Evolutionary conservation across 2,888 invertebrate species (phyloP).

Genomic region (Drosophila nigricruria): DNA sequence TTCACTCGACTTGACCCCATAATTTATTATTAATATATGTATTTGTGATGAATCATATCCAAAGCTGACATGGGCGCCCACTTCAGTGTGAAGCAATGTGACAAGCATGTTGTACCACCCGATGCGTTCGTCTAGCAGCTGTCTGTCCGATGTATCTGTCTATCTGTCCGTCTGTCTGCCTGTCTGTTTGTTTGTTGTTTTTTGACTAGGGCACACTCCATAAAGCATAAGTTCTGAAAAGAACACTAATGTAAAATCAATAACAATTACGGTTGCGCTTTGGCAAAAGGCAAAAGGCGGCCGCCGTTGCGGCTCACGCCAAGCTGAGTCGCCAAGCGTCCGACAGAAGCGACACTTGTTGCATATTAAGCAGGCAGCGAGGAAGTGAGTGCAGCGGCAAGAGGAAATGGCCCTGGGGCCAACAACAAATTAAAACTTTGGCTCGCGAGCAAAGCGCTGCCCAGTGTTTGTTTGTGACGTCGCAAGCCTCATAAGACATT

Average conservation of each 20-base stretch:
- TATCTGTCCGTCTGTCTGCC: background rate
- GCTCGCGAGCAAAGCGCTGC: slow-evolving; percentile 59
- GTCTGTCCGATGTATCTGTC: too few relatives aligned
- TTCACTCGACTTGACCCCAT: background rate
- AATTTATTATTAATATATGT: slow-evolving; percentile 5
- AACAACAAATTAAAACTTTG: slow-evolving; percentile 41
- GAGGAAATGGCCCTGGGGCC: slow-evolving; percentile 3
- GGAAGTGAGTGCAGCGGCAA: slow-evolving; percentile 47
- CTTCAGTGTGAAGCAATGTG: slow-evolving; percentile 14
- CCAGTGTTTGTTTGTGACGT: slow-evolving; percentile 16
- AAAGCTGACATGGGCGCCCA: background rate
- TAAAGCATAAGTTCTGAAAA: slow-evolving; percentile 60
- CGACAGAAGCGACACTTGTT: slow-evolving; percentile 63
- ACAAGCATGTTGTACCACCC: background rate
- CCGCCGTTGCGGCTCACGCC: slow-evolving; percentile 51
- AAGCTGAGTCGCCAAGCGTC: slow-evolving; percentile 39
- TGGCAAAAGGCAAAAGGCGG: slow-evolving; percentile 41
- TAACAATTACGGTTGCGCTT: slow-evolving; percentile 68
- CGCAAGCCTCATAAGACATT: slow-evolving; percentile 1
- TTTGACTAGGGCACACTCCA: slow-evolving; percentile 63
- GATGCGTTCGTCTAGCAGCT: background rate
- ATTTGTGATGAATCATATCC: slow-evolving; percentile 4
- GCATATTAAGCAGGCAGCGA: slow-evolving; percentile 65
- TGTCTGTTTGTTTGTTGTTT: slow-evolving; percentile 22
- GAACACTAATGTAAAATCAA: slow-evolving; percentile 74